Evolutionary conservation across 2,113 vertebrate species (phyloP).

Genomic region (Sceloporus tristichus): DNA sequence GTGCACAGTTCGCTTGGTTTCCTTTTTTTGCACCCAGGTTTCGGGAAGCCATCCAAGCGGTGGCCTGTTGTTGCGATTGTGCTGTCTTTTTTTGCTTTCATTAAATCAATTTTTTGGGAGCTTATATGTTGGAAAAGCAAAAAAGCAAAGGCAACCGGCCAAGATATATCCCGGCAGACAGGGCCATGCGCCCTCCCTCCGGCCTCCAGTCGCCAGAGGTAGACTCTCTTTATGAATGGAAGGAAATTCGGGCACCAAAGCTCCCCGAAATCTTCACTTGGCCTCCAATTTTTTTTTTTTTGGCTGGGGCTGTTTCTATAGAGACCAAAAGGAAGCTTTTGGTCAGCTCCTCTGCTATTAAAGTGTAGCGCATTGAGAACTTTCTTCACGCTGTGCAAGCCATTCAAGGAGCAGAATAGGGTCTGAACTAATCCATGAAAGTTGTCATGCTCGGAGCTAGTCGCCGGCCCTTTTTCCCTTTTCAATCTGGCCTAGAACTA

Average conservation of each 20-base stretch:
- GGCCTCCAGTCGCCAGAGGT: conserved; percentile 33
- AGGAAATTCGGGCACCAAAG: conserved; percentile 81
- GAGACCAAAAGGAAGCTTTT: conserved; percentile 91
- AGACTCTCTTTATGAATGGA: conserved; percentile 73
- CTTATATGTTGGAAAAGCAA: conserved; percentile 63
- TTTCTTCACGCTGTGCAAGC: conserved; percentile 97
- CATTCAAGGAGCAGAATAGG: conserved; percentile 96
- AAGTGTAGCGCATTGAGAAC: conserved; percentile 95
- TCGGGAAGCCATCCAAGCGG: neutral
- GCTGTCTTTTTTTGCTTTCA: too few species aligned
- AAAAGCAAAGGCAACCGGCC: conserved; percentile 37
- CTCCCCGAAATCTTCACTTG: conserved; percentile 91
- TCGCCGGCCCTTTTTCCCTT: conserved; percentile 93
- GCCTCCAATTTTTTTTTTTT: conserved; percentile 84
- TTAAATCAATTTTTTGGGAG: too few species aligned
- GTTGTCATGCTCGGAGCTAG: conserved; percentile 96
- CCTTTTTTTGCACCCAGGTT: too few species aligned
- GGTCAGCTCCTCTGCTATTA: conserved; percentile 96
- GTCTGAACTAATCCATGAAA: conserved; percentile 99
- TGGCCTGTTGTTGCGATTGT: too few species aligned
- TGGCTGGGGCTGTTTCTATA: conserved; percentile 94
- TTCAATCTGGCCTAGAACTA: conserved; percentile 94
- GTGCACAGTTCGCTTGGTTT: too few species aligned
- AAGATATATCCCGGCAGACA: neutral
- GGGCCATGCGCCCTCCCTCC: conserved; percentile 23